Conservation (phyloP, 2,888 invertebrate species). For the Labia minor region DNA sequence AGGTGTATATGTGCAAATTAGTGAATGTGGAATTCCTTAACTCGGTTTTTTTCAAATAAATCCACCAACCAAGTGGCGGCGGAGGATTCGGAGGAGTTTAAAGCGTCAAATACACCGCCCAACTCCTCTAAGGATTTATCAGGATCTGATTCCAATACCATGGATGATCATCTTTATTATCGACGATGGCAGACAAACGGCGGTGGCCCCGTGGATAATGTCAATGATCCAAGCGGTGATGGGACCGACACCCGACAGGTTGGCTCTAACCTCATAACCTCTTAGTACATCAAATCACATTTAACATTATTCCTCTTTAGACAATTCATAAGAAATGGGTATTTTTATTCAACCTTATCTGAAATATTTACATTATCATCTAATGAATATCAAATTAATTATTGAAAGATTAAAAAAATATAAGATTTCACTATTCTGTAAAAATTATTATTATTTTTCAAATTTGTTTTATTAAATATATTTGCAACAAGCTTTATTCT, state of each 20-base stretch:
- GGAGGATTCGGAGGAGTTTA: neutral
- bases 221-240: neutral
- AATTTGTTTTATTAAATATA: too few relatives aligned
- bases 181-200: neutral
- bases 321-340: too few relatives aligned
- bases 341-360: too few relatives aligned
- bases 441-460: too few relatives aligned
- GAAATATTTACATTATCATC: too few relatives aligned
- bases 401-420: too few relatives aligned
- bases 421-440: too few relatives aligned
- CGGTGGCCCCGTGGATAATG: neutral
- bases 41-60: slow-evolving; percentile 32
- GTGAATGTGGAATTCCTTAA: slow-evolving; percentile 39
- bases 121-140: neutral
- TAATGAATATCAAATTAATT: too few relatives aligned
- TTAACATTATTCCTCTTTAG: too few relatives aligned
- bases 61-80: neutral
- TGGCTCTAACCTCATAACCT: neutral
- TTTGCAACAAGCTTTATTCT: too few relatives aligned
- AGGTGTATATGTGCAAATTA: slow-evolving; percentile 22
- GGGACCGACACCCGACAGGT: neutral
- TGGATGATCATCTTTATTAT: neutral
- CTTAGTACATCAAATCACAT: too few relatives aligned
- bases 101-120: neutral
- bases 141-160: neutral